Percentiles rank a stretch among this genome's conserved stretches.
Evolutionary conservation across 2,888 invertebrate genomes (phyloP).

Genomic region (Melikaiella ostensackeni): DNA sequence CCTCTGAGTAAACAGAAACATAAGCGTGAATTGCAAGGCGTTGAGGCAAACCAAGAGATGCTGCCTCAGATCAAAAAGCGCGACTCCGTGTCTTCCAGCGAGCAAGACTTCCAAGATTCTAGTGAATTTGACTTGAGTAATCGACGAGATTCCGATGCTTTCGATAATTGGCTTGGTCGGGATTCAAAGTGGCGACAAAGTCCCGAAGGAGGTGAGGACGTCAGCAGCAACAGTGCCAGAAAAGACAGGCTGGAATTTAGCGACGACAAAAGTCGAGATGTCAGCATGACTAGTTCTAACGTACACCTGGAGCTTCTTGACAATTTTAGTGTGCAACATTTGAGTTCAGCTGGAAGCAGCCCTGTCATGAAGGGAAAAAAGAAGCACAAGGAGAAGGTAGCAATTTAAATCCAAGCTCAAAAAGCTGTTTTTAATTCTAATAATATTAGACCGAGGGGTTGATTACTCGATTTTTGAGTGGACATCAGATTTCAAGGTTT

Average conservation of each 20-base stretch:
- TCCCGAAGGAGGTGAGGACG: constrained; percentile 85
- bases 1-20: constrained; percentile 72
- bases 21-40: constrained; percentile 66
- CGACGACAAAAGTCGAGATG: constrained; percentile 73
- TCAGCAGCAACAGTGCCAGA: constrained; percentile 78
- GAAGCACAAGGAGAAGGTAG: constrained; percentile 73
- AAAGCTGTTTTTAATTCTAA: too few species aligned
- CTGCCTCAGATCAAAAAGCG: constrained; percentile 62
- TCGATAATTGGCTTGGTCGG: constrained; percentile 82
- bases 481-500: too few species aligned
- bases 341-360: constrained; percentile 72
- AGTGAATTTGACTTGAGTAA: constrained; percentile 60
- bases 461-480: too few species aligned
- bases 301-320: constrained; percentile 79
- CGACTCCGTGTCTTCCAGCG: constrained; percentile 72
- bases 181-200: constrained; percentile 86
- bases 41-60: constrained; percentile 60
- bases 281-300: constrained; percentile 79
- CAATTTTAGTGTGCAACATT: constrained; percentile 68
- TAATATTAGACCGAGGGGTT: too few species aligned
- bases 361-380: constrained; percentile 74
- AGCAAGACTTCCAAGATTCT: constrained; percentile 68
- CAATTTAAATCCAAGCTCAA: too few species aligned
- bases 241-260: constrained; percentile 77
- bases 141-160: constrained; percentile 73